Evolutionary conservation across 2,113 vertebrate species (phyloP), one percentile per base, ranked within the genome.

Genomic region (Lepisosteus osseus): DNA sequence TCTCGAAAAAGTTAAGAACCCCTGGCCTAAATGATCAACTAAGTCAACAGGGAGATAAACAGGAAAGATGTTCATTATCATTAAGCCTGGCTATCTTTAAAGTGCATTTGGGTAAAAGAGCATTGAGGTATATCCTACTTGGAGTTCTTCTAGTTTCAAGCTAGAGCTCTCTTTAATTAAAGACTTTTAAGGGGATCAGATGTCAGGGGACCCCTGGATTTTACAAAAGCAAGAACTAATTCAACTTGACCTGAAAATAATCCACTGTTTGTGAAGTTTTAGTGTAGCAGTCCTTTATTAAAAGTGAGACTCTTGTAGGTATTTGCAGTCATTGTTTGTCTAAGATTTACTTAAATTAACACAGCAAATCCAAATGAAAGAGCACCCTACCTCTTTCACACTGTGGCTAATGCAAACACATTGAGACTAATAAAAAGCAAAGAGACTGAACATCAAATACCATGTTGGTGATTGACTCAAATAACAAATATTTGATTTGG

Each of bases 211-310:
- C 45, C 29, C 62, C 3, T 47, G 59, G 42, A 13, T 68, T 72
- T 68, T 72, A 79, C 67, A 72, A 70, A 70, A 76, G 55, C 62
- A 17, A 14, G 57, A 40, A 69, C 65, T 80, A 78, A 78, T 77
- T 74, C 76, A 69, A 69, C 65, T 57, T 78, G 72, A 74, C 73
- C 67, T 45, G 71, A 61, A 65, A 67, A 57, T 77, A 79, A 79
- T 77, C 77, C 74, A 74, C 74, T 72, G 72, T 77, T 77, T 73
- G 65, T 56, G 13, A 70, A 68, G 67, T 76, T 75, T 75, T 72
- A 70, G n/a, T 29, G 51, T 55, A 71, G 54, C 45, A 43, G 78
- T 73, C 69, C 57, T 62, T 15, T 72, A 61, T 77, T 73, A 68
- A 75, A 80, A 70, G 62, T 65, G 68, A 70, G 14, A 64, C 51